A percentile compares a stretch with the other conserved stretches of the same genome.
Evolutionary conservation across 2,888 invertebrate species (phyloP).

Genomic region (Platycheirus rosarum): DNA sequence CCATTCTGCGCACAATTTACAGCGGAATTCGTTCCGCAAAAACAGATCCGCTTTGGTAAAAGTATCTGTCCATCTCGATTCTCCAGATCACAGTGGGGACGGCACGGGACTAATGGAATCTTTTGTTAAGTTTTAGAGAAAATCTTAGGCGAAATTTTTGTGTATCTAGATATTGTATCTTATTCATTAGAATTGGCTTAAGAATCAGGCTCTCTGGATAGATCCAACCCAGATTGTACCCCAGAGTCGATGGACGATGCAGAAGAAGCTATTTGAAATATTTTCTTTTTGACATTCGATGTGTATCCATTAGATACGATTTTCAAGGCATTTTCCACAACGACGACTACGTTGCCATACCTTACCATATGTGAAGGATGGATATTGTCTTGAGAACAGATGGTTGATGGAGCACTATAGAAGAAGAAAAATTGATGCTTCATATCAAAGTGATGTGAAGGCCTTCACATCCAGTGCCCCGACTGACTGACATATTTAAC

Average conservation of each 20-base stretch:
- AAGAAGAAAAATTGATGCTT: slow-evolving; percentile 15
- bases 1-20: slow-evolving; percentile 46
- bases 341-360: slow-evolving; percentile 36
- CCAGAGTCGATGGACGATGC: slow-evolving; percentile 7
- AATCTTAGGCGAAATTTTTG: slow-evolving; percentile 46
- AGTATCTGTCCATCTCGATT: neutral
- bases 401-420: slow-evolving; percentile 12
- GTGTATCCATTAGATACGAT: slow-evolving; percentile 61
- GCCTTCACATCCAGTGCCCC: slow-evolving; percentile 48
- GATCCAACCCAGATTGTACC: slow-evolving; percentile 64
- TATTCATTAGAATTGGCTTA: slow-evolving; percentile 52
- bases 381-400: slow-evolving; percentile 34
- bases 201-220: slow-evolving; percentile 28
- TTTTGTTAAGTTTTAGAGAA: slow-evolving; percentile 53
- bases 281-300: slow-evolving; percentile 36
- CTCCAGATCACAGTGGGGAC: no score
- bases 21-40: slow-evolving; percentile 32
- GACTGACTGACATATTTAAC: slow-evolving; percentile 72
- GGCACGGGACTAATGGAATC: slow-evolving; percentile 27
- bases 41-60: slow-evolving; percentile 61
- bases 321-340: slow-evolving; percentile 43
- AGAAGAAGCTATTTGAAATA: slow-evolving; percentile 38
- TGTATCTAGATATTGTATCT: slow-evolving; percentile 32
- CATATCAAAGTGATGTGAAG: slow-evolving; percentile 57
- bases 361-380: slow-evolving; percentile 53